These are phyloP conservation scores for Cataglyphis altisquamis DNA, from an alignment of 2,888 invertebrate genomes.

Conservation along the genomic window DNA sequence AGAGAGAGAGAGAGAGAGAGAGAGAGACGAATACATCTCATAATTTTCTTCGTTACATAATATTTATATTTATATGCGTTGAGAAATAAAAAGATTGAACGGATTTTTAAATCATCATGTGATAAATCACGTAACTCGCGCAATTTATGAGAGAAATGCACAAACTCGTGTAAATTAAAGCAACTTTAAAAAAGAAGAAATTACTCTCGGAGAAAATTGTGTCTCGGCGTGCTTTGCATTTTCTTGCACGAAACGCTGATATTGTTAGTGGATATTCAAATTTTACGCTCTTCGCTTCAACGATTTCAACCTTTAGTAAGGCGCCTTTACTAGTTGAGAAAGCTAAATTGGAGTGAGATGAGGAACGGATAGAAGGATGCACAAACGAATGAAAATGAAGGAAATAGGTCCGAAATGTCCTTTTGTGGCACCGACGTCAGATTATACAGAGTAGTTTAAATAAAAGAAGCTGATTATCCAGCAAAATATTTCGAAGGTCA, in stretches of 20 bases:
- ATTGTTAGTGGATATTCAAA: constrained; percentile 45
- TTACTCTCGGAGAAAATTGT: constrained; percentile 11
- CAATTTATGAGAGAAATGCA: constrained; percentile 2
- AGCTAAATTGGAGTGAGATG: constrained; percentile 22
- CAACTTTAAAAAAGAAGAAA: neutral
- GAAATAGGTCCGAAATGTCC: constrained; percentile 28
- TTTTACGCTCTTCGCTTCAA: constrained; percentile 40
- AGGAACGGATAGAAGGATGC: constrained; percentile 13
- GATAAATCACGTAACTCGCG: neutral
- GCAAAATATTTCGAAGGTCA: constrained; percentile 30
- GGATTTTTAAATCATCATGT: neutral
- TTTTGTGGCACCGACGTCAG: constrained; percentile 16
- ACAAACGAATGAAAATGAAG: constrained; percentile 48
- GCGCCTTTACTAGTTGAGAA: constrained; percentile 7
- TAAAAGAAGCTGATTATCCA: constrained; percentile 47
- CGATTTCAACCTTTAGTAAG: constrained; percentile 21
- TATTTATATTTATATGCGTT: neutral
- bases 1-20: too few species aligned
- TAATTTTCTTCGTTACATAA: neutral
- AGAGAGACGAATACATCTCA: neutral
- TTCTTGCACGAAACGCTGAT: constrained; percentile 26
- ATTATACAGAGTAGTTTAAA: constrained; percentile 41
- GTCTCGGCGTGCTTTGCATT: constrained; percentile 16
- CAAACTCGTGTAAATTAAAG: constrained; percentile 1
- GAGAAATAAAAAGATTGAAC: neutral